Base-by-base conservation (phyloP, 1,140 invertebrate genomes). In the Centruroides sculpturatus region DNA sequence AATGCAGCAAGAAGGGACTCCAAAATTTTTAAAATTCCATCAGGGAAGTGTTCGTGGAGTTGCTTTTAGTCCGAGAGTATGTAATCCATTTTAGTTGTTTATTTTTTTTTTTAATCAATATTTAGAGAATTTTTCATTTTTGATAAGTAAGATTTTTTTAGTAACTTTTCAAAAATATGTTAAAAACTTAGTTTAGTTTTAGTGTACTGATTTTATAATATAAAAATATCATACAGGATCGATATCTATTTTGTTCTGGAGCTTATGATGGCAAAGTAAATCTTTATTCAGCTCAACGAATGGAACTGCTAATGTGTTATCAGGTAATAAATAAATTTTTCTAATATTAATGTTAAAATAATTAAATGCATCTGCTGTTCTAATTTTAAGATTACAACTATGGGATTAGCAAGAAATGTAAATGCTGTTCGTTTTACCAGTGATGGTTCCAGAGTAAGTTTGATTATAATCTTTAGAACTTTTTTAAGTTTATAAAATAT, bases 191-290 rank as follows among this genome's bases (percentile, higher is more conserved):
- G 8, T 41, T 41, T 41, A 41, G 41, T 41, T 41, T 41, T 41
- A 41, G 8, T 41, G 41, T 8, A 41, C 8, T 41, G 41, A 41
- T 41, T 41, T 41, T 41, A 41, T 41, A 41, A 41, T 41, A 41
- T 41, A 41, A 41, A 41, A 41, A 6, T 41, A 41, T 41, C 8
- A 41, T 6, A 41, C 62, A 78, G 76, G 77, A 78, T 64, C 70
- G 77, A 57, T 78, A 77, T 66, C 63, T 78, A 51, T 79, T 79
- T 64, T 77, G 75, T 66, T 79, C 77, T 13, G 77, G 77, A 46
- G 77, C 73, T 47, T 76, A 74, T 62, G 77, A 79, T 74, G 77
- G 77, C 7, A 77, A 77, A 65, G 73, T 79, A 13, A 77, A 76
- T 64, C 66, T 78, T n/a, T 78, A 78, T 59, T 76, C 76, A 46